Conservation (phyloP, 2,113 vertebrate genomes). For the Oostethus manadensis region DNA sequence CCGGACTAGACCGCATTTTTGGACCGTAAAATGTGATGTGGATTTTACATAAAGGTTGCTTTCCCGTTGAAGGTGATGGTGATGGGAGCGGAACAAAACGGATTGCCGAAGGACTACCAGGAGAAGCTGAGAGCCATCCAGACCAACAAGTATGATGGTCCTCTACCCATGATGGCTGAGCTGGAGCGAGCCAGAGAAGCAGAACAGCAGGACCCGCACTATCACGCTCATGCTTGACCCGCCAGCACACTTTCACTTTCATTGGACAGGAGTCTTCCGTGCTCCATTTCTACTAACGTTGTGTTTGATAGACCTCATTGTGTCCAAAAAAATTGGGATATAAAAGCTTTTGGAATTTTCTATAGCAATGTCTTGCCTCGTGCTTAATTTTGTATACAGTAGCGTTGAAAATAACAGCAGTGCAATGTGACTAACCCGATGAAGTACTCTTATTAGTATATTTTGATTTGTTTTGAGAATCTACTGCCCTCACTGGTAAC, state of each 20-base stretch:
- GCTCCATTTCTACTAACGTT: background rate
- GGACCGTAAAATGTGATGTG: too few relatives aligned
- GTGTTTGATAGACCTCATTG: background rate
- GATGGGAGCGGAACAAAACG: conserved; percentile 70
- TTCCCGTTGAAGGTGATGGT: conserved; percentile 60
- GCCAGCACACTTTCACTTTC: background rate
- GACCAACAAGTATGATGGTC: conserved; percentile 67
- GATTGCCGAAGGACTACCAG: conserved; percentile 65
- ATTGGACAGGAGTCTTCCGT: background rate
- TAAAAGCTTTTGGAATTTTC: too few relatives aligned
- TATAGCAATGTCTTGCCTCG: too few relatives aligned
- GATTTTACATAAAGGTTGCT: background rate
- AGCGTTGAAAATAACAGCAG: too few relatives aligned
- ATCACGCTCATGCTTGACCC: conserved; percentile 18
- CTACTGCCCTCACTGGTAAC: too few relatives aligned
- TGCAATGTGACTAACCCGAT: too few relatives aligned
- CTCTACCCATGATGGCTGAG: conserved; percentile 76
- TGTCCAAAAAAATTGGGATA: too few relatives aligned
- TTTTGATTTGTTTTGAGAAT: too few relatives aligned
- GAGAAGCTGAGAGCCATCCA: conserved; percentile 61
- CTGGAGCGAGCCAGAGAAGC: conserved; percentile 46
- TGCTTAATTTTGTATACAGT: too few relatives aligned
- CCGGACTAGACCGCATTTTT: too few relatives aligned
- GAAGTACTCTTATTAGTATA: too few relatives aligned
- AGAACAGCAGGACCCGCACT: conserved; percentile 24